phyloP scores from a whole-genome alignment of 2,113 vertebrate species.

The Cephalopterus ornatus region DNA sequence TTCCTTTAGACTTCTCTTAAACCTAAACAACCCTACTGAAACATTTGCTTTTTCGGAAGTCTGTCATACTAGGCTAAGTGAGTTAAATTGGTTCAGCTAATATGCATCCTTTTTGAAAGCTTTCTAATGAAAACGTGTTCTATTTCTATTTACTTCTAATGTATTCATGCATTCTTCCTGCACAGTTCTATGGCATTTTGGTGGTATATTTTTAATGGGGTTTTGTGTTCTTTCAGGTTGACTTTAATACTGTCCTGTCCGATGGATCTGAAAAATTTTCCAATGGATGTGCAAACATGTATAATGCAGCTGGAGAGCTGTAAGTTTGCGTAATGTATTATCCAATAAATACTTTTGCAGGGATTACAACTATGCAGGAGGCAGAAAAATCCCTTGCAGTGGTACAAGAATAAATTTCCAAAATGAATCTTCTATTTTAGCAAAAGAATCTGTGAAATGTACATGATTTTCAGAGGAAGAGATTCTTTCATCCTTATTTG shows the following conservation, averaged over 20 bases:
- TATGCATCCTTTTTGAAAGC: background rate
- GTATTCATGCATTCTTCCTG: background rate
- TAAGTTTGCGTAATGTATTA: slow-evolving; percentile 74
- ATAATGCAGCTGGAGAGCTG: slow-evolving; percentile 99
- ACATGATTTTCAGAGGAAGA: background rate
- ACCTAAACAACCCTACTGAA: background rate
- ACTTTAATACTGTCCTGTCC: slow-evolving; percentile 95
- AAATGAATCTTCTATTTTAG: background rate
- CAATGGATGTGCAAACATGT: slow-evolving; percentile 97
- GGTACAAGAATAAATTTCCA: background rate
- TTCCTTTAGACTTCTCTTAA: background rate
- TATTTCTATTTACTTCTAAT: background rate
- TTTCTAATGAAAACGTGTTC: background rate
- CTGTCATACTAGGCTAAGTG: background rate
- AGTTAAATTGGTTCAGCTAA: background rate
- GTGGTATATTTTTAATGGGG: background rate
- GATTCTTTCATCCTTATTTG: background rate
- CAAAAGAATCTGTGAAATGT: background rate
- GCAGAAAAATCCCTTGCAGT: background rate
- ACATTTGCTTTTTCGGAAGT: background rate
- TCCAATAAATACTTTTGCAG: background rate
- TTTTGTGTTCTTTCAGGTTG: slow-evolving; percentile 79
- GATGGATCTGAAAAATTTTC: slow-evolving; percentile 98
- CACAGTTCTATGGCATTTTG: background rate
- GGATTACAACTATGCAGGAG: background rate